phyloP scores from a whole-genome alignment of 2,113 vertebrate genomes.

The Stercorarius parasiticus region DNA sequence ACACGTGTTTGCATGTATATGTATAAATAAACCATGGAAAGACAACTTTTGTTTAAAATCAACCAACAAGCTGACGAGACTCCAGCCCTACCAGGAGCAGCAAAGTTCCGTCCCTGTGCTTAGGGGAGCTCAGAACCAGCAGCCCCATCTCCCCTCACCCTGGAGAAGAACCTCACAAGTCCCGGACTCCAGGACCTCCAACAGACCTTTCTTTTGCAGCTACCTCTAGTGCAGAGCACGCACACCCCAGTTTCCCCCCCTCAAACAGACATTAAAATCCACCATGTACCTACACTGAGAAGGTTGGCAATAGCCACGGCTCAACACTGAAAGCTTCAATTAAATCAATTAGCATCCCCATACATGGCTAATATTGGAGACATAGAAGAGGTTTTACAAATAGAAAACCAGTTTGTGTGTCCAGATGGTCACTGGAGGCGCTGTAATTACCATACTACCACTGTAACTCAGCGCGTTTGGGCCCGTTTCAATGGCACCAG shows the following conservation, averaged over 20 bases:
- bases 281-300: neutral
- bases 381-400: conserved; percentile 24
- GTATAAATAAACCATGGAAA: neutral
- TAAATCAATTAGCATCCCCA: conserved; percentile 55
- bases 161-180: neutral
- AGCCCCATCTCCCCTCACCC: neutral
- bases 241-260: neutral
- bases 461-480: neutral
- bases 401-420: conserved; percentile 12
- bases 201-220: neutral
- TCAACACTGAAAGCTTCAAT: neutral
- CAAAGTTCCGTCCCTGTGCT: neutral
- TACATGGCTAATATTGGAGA: conserved; percentile 7
- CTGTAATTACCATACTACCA: conserved; percentile 8
- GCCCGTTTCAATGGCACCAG: conserved; percentile 36
- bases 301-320: neutral
- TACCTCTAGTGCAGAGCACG: neutral
- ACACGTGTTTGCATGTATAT: fast-evolving
- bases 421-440: conserved; percentile 61
- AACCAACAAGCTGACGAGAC: fast-evolving
- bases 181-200: neutral
- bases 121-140: neutral
- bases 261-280: neutral
- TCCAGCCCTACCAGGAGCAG: neutral
- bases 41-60: neutral